Evolutionary conservation across 30 jellyfish, hydroid and myxozoan genomes (phyloP).

Genomic region (Morbakka virulenta): DNA sequence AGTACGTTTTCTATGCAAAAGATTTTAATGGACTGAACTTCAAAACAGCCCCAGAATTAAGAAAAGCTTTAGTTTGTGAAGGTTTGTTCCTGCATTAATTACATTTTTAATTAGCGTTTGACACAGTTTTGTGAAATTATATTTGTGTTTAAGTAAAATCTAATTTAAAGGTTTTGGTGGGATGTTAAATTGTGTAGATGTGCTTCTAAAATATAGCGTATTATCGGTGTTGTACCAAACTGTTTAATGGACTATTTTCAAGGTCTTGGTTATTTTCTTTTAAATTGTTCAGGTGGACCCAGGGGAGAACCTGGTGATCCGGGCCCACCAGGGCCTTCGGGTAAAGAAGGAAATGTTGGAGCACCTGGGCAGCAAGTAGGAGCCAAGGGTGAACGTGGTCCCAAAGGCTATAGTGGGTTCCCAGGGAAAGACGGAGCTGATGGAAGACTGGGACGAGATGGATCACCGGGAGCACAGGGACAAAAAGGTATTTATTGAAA

Average conservation of each 20-base stretch:
- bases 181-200: too few species aligned
- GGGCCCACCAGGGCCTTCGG: conserved; percentile 62
- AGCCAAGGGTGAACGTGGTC: conserved; percentile 48
- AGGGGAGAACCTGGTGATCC: conserved; percentile 73
- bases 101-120: too few species aligned
- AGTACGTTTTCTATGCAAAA: conserved; percentile 69
- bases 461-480: conserved; percentile 47
- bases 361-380: conserved; percentile 58
- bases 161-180: too few species aligned
- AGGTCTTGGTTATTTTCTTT: too few species aligned
- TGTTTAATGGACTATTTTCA: too few species aligned
- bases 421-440: conserved; percentile 55
- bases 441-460: conserved; percentile 63
- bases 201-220: not conserved
- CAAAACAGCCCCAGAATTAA: conserved; percentile 50
- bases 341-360: conserved; percentile 39
- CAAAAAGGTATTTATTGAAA: conserved; percentile 5
- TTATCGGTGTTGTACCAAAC: too few species aligned
- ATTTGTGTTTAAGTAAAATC: too few species aligned
- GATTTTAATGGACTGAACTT: conserved; percentile 59
- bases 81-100: conserved; percentile 36
- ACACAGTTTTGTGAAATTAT: too few species aligned
- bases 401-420: conserved; percentile 45
- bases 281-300: conserved; percentile 63
- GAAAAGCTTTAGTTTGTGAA: conserved; percentile 75